Base-by-base conservation (phyloP, 2,797 vertebrate genomes). In the Chromis chromis region DNA sequence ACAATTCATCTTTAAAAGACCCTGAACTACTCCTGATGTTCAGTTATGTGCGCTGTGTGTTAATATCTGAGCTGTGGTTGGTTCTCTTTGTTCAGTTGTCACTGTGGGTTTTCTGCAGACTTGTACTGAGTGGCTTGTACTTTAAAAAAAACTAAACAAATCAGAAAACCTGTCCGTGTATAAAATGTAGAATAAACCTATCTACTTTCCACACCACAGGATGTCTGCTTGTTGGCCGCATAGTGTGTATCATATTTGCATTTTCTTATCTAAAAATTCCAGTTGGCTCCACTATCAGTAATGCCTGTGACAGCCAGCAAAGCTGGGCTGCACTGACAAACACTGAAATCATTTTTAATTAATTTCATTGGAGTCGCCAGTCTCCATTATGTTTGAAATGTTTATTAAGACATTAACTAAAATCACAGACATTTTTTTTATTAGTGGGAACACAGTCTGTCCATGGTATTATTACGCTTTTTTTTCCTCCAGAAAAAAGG, bases 211-310 rank as follows among this genome's bases (percentile, higher is more conserved):
- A 5, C 72, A 55, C 25, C 25, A 22, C 4, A 44, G 63, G 13
- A 22, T 22, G n/a, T 63, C 33, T 69, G n/a, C 76, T 55, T 69
- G 60, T 70, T 70, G 57, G 61, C 60, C 21, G 61, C 42, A 21
- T 54, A 22, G 9, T 22, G 4, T 40, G 65, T 7, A 12, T 60
- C n/a, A 27, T 31, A 6, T 66, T 36, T 60, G 17, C 17, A 53
- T 49, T 76, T 70, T 63, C 65, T 61, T 28, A 39, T 53, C 57
- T 50, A 40, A 58, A 76, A 75, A 66, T 67, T 52, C 24, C 54
- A 50, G 13, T 46, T 22, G n/a, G 13, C 54, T 44, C 14, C 8
- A 17, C 33, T 49, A 31, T 63, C 65, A 44, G n/a, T 42, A 36
- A 59, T 7, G 12, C 64, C 24, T n/a, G 22, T 53, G 52, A 60